Percentiles rank a stretch among this genome's conserved stretches.
Conservation (phyloP, 1,140 invertebrate species). For the Bombus picipes region DNA sequence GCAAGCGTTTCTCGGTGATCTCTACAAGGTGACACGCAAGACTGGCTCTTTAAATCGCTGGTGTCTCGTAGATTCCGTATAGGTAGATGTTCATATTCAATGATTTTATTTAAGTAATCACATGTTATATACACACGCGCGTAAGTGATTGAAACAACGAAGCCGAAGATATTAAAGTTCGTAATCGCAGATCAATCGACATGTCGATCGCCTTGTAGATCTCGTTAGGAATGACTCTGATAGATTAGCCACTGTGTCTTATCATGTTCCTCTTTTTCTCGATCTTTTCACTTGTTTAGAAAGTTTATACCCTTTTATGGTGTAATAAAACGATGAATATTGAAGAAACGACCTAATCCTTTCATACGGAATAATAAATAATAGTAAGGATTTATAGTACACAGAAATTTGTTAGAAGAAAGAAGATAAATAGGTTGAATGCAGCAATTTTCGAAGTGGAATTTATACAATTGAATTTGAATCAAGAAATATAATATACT, state of each 20-base stretch:
- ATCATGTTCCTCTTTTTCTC: neutral
- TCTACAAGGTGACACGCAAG: slow-evolving; percentile 71
- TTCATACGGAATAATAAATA: neutral
- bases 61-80: neutral
- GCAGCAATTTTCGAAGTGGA: no score
- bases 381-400: neutral
- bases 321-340: neutral
- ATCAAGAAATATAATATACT: no score
- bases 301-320: no score
- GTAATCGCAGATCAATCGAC: slow-evolving; percentile 21
- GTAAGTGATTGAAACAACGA: slow-evolving; percentile 44
- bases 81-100: neutral
- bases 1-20: slow-evolving; percentile 70
- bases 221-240: neutral
- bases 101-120: neutral
- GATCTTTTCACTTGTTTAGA: neutral
- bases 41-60: neutral
- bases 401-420: neutral
- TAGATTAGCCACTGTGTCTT: neutral
- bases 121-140: neutral
- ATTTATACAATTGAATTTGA: no score
- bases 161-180: slow-evolving; percentile 40
- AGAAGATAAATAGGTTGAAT: no score
- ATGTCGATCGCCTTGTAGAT: slow-evolving; percentile 32
- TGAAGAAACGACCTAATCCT: neutral